phyloP scores from a whole-genome alignment of 2,113 vertebrate species.

The Oceanodroma tethys region DNA sequence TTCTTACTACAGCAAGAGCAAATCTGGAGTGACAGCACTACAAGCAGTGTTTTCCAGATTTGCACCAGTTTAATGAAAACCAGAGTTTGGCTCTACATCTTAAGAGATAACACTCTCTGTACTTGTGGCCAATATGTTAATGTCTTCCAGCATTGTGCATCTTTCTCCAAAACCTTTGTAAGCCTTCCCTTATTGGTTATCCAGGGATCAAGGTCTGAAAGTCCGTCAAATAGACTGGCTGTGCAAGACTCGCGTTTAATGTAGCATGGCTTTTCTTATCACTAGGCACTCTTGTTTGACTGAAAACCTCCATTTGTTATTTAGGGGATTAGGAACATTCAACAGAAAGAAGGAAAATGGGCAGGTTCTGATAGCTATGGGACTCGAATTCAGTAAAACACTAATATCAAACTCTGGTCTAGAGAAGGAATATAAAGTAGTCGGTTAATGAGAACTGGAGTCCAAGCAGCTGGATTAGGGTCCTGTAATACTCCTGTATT shows the following conservation, averaged over 20 bases:
- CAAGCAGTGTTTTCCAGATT: neutral
- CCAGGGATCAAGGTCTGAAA: constrained; percentile 39
- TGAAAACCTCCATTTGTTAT: neutral
- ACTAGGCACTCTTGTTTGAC: neutral
- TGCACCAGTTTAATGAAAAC: constrained; percentile 13
- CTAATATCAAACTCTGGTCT: neutral
- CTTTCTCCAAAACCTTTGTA: neutral
- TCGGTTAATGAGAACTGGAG: neutral
- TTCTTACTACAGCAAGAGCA: neutral
- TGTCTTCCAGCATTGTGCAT: constrained; percentile 6
- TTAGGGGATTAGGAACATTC: neutral
- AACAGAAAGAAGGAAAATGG: neutral
- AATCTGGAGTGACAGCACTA: neutral
- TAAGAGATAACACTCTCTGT: constrained; percentile 37
- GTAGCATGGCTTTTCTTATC: neutral
- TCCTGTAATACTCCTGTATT: neutral
- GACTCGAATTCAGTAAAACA: neutral
- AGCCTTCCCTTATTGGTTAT: constrained; percentile 14
- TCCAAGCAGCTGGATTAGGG: neutral
- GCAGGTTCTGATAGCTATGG: neutral
- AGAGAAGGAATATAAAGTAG: neutral
- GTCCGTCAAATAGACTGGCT: neutral
- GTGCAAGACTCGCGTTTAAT: neutral
- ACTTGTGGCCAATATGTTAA: constrained; percentile 2
- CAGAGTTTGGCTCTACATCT: constrained; percentile 27